A percentile compares a stretch with the other conserved stretches of the same genome.
phyloP scores from a whole-genome alignment of 1,140 invertebrate genomes.

The Drosophila arawakana region DNA sequence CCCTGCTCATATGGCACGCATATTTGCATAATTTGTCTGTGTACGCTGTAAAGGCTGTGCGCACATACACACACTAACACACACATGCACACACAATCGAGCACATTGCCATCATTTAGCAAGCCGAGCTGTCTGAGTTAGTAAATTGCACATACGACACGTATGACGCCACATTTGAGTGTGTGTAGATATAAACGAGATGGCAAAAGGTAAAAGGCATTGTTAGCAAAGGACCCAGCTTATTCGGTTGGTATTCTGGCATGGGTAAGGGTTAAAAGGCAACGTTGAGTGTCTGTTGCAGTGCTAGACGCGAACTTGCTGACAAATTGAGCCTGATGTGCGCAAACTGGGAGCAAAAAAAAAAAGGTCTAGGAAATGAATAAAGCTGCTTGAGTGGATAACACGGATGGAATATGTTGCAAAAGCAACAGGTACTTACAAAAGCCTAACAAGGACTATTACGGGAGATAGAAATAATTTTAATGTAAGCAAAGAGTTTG shows the following conservation, averaged over 20 bases:
- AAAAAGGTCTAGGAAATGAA: slow-evolving; percentile 51
- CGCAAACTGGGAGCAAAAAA: slow-evolving; percentile 14
- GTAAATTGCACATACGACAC: slow-evolving; percentile 76
- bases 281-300: slow-evolving; percentile 46
- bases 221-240: slow-evolving; percentile 37
- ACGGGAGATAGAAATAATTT: no score
- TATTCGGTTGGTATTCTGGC: slow-evolving; percentile 18
- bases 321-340: slow-evolving; percentile 55
- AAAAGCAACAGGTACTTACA: slow-evolving; percentile 32
- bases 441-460: neutral
- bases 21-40: slow-evolving; percentile 75
- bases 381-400: slow-evolving; percentile 42
- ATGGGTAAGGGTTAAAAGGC: no score
- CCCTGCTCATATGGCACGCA: slow-evolving; percentile 68
- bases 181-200: neutral
- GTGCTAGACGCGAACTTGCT: slow-evolving; percentile 48
- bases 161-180: slow-evolving; percentile 51
- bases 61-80: neutral
- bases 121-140: slow-evolving; percentile 71
- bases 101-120: slow-evolving; percentile 75
- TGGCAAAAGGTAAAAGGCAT: slow-evolving; percentile 26
- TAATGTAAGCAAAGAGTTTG: no score
- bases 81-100: slow-evolving; percentile 11
- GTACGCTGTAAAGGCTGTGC: slow-evolving; percentile 10
- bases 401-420: neutral